These are phyloP conservation scores for Lycaena phlaeas DNA, from an alignment of 2,888 invertebrate genomes.

Conservation along the genomic window DNA sequence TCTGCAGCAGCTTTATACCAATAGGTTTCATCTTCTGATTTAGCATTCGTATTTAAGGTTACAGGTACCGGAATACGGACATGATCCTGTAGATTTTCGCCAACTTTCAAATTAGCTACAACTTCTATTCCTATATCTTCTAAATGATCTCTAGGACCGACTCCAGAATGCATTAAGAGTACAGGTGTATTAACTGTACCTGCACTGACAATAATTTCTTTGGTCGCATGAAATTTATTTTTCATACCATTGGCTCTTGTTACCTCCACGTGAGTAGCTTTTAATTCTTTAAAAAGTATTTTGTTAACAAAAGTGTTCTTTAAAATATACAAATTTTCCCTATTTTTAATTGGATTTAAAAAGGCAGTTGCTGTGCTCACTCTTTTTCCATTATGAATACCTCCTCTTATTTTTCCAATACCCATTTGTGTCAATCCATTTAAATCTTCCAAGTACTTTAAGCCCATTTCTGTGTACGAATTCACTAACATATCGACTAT, in stretches of 20 bases:
- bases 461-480: slow-evolving; percentile 64
- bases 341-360: slow-evolving; percentile 36
- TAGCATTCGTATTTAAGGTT: slow-evolving; percentile 42
- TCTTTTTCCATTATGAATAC: slow-evolving; percentile 60
- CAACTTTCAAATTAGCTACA: slow-evolving; percentile 44
- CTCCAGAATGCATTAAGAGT: slow-evolving; percentile 50
- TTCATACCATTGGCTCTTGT: slow-evolving; percentile 31
- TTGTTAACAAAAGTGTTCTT: slow-evolving; percentile 40
- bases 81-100: slow-evolving; percentile 63
- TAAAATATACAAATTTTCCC: slow-evolving; percentile 45
- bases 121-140: slow-evolving; percentile 38
- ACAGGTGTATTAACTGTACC: slow-evolving; percentile 51
- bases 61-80: slow-evolving; percentile 56
- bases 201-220: slow-evolving; percentile 52
- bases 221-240: slow-evolving; percentile 35
- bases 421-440: slow-evolving; percentile 65
- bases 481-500: slow-evolving; percentile 40
- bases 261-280: slow-evolving; percentile 39
- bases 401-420: slow-evolving; percentile 67
- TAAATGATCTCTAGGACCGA: slow-evolving; percentile 44
- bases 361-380: slow-evolving; percentile 72
- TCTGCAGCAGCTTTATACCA: slow-evolving; percentile 49
- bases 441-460: slow-evolving; percentile 50
- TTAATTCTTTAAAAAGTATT: slow-evolving; percentile 24
- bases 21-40: slow-evolving; percentile 34